Evolutionary conservation across 1,140 invertebrate genomes (phyloP).

Genomic region (Tetragnatha versicolor): DNA sequence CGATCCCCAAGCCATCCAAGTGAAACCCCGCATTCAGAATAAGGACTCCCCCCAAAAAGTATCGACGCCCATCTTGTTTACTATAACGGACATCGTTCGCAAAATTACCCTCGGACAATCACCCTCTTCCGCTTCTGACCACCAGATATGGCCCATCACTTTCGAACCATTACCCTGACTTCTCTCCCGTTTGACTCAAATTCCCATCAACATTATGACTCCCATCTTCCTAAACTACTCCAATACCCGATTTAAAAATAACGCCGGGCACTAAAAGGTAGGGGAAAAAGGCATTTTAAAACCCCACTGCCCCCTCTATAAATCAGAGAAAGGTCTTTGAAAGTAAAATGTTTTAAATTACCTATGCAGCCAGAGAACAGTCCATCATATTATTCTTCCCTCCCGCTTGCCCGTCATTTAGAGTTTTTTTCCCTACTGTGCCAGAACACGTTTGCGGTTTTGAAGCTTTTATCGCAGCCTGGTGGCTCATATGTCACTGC

Average conservation of each 20-base stretch:
- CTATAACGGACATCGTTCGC: background rate
- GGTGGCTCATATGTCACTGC: conserved; percentile 43
- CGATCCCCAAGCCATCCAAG: background rate
- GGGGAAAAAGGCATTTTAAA: conserved; percentile 16
- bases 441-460: conserved; percentile 22
- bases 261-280: conserved; percentile 34
- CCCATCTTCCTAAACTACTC: background rate
- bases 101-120: conserved; percentile 10
- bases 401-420: conserved; percentile 30
- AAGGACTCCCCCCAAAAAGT: background rate
- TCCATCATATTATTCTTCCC: conserved; percentile 53
- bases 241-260: conserved; percentile 50
- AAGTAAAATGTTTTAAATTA: conserved; percentile 56
- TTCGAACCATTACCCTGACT: conserved; percentile 27
- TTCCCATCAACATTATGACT: conserved; percentile 1
- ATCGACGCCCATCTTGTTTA: background rate
- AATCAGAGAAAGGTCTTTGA: conserved; percentile 30
- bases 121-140: conserved; percentile 6
- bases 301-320: conserved; percentile 1
- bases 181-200: background rate
- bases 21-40: background rate
- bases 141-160: conserved; percentile 24
- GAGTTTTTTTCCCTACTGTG: conserved; percentile 6
- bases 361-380: conserved; percentile 43
- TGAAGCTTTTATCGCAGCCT: conserved; percentile 46